Base-by-base conservation (phyloP, 2,797 vertebrate species). In the Sebastes minor region DNA sequence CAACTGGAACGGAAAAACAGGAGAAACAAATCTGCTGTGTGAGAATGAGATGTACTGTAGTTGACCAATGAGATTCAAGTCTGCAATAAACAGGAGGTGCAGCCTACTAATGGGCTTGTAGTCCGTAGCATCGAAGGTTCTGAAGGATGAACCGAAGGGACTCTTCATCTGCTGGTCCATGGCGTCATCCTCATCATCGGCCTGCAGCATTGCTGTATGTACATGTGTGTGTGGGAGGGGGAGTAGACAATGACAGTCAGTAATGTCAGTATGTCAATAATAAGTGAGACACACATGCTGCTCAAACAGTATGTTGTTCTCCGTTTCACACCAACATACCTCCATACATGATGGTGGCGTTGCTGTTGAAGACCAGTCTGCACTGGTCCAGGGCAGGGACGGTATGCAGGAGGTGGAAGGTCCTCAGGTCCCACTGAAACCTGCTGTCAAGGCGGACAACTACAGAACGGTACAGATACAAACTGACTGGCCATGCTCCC, bases 131-230 rank as follows among this genome's bases (percentile, higher is more conserved):
- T 99, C 98, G 78, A 99, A 99, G 30, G 98, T 99, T 61, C 98
- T 96, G 91, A 99, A 99, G 85, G 97, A 99, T 8, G 98, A 99
- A 13, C 98, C 98, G 55, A 99, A 99, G 1, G 98, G 98, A 91
- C 98, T 99, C 94, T 97, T 98, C 97, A 99, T 97, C 93, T 97
- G 97, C 87, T 97, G 97, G 85, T 98, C 97, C 93, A 99, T 94
- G 25, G 96, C 94, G 66, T 99, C 98, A 32, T 98, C 97, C 85
- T 99, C 98, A 72, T 99, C 98, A 49, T 99, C 98, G 3, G 97
- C 97, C 84, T 99, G 98, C 65, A 99, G 93, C 97, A 99, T 98
- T 22, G 98, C 98, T 99, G 80, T 8, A 27, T 60, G 63, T 10
- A 57, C 2, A 56, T 14, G 13, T 32, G 42, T 20, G 62, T 46